Percentiles rank a stretch among this genome's conserved stretches.
Evolutionary conservation across 2,797 vertebrate species (phyloP).

Genomic region (Pempheris klunzingeri): DNA sequence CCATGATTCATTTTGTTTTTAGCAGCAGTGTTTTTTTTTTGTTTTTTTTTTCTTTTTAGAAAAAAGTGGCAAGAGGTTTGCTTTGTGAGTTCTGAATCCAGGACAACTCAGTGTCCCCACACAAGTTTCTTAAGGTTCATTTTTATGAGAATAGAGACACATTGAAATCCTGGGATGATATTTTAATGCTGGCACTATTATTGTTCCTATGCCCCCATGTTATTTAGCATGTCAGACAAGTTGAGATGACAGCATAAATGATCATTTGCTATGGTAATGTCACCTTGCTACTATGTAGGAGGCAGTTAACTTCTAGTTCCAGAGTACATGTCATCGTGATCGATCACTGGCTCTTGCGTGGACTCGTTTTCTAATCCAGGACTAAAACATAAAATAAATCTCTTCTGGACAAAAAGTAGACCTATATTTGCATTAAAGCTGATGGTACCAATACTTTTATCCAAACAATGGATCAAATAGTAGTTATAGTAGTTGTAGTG

Average conservation of each 20-base stretch:
- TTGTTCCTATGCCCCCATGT: no score
- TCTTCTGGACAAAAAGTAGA: background rate
- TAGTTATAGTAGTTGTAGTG: background rate
- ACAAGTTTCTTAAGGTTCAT: background rate
- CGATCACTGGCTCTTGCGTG: no score
- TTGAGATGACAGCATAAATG: no score
- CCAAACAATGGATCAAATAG: background rate
- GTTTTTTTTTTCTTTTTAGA: slow-evolving; percentile 10
- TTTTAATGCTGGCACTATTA: no score
- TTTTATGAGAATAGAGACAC: background rate
- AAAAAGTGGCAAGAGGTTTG: background rate
- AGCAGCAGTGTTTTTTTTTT: background rate
- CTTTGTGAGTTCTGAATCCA: background rate
- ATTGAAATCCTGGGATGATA: background rate
- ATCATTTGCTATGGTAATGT: no score
- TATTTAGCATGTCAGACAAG: no score
- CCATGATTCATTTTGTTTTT: slow-evolving; percentile 41
- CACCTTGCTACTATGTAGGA: no score
- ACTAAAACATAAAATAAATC: background rate
- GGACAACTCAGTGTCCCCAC: background rate
- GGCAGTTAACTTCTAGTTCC: no score
- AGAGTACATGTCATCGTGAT: no score
- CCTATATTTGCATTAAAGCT: background rate
- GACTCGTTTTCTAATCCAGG: background rate
- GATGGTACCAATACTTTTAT: background rate